Percentiles rank a stretch among this genome's conserved stretches.
These are phyloP conservation scores for Dicyrtoma fusca DNA, from an alignment of 2,888 invertebrate species.

Conservation along the genomic window DNA sequence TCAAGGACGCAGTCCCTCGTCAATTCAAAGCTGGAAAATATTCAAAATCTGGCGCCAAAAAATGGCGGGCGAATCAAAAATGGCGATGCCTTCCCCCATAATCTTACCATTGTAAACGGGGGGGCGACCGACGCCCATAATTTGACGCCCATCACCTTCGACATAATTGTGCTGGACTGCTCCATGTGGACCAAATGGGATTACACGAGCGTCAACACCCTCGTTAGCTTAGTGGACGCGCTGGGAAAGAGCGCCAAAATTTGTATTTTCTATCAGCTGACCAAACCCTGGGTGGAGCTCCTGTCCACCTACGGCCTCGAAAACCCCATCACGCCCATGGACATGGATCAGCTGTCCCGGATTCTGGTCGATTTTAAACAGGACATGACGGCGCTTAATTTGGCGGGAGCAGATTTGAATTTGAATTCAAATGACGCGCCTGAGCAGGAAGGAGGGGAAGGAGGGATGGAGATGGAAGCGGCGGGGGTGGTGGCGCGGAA, in stretches of 20 bases:
- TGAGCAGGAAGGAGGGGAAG: neutral
- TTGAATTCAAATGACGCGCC: too few relatives aligned
- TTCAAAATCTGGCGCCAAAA: too few relatives aligned
- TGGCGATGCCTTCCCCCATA: too few relatives aligned
- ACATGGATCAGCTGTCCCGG: conserved; percentile 3
- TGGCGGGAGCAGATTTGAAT: too few relatives aligned
- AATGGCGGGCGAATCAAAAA: neutral
- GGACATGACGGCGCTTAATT: neutral
- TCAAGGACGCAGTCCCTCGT: neutral
- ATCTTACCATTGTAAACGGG: too few relatives aligned
- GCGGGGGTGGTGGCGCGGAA: too few relatives aligned
- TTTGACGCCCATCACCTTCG: conserved; percentile 29
- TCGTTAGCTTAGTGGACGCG: conserved; percentile 45
- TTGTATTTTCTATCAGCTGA: conserved; percentile 35
- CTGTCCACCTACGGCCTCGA: conserved; percentile 3
- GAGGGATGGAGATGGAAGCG: too few relatives aligned
- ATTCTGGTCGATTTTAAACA: conserved; percentile 9
- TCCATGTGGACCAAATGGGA: conserved; percentile 47
- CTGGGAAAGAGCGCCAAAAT: conserved; percentile 46
- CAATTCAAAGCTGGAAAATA: neutral
- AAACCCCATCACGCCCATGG: neutral
- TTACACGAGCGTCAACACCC: conserved; percentile 47
- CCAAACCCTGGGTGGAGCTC: neutral
- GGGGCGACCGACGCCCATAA: too few relatives aligned
- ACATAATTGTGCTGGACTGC: conserved; percentile 43